Conservation (phyloP, 2,888 invertebrate species). For the Pristionchus mayeri region DNA sequence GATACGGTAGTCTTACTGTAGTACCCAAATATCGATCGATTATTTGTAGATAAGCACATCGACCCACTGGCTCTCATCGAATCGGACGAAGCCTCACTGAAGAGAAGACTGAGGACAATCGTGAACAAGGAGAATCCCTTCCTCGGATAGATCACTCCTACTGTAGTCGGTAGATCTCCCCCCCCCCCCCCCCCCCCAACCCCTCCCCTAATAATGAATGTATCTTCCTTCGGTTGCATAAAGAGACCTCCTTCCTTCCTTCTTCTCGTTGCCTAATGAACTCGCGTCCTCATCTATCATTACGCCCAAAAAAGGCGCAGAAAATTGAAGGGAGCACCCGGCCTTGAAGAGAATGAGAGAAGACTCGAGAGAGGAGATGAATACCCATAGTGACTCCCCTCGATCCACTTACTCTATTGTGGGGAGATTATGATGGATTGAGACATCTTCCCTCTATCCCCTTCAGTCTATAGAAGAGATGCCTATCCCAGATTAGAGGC, state of each 20-base stretch:
- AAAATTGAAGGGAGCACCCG: constrained; percentile 18
- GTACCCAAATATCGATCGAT: neutral
- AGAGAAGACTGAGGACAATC: constrained; percentile 60
- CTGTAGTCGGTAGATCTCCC: neutral
- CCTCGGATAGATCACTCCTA: constrained; percentile 54
- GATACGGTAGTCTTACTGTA: neutral
- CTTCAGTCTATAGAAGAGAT: neutral
- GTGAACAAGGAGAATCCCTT: constrained; percentile 62
- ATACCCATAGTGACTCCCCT: constrained; percentile 14
- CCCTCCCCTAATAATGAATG: constrained; percentile 28
- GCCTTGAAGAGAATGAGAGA: constrained; percentile 9
- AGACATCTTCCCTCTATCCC: neutral
- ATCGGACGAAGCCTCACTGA: constrained; percentile 65
- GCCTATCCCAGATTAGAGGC: constrained; percentile 19
- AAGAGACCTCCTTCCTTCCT: constrained; percentile 5
- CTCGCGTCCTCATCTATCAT: constrained; percentile 28
- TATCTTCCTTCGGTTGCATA: neutral
- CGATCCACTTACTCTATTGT: constrained; percentile 20
- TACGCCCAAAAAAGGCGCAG: constrained; percentile 25
- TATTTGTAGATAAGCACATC: constrained; percentile 58
- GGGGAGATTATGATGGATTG: constrained; percentile 26
- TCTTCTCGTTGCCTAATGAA: constrained; percentile 7
- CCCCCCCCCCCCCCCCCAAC: too few relatives aligned
- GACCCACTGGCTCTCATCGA: constrained; percentile 64
- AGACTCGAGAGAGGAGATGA: neutral